Percentiles rank a stretch among this genome's conserved stretches.
These are phyloP conservation scores for Fragum whitleyi DNA, from an alignment of 2,888 invertebrate genomes.

Conservation along the genomic window DNA sequence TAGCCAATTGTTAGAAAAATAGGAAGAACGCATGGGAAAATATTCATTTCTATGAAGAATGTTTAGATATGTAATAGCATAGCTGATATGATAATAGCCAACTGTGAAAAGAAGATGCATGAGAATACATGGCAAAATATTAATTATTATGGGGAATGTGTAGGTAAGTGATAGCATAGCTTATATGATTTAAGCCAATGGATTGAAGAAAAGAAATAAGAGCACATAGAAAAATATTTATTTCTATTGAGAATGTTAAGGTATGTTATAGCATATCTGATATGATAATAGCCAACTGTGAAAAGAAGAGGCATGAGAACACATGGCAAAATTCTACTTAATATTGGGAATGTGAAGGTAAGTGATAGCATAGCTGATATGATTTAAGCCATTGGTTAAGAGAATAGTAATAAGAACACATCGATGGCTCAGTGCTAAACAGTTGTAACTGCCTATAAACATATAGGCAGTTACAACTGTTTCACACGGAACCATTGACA, in stretches of 20 bases:
- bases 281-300: slow-evolving; percentile 36
- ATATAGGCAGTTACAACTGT: too few relatives aligned
- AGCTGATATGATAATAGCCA: too few relatives aligned
- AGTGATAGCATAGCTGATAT: neutral
- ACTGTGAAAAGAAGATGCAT: slow-evolving; percentile 55
- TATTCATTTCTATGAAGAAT: slow-evolving; percentile 71
- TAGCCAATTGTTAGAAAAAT: slow-evolving; percentile 63
- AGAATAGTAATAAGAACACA: slow-evolving; percentile 21
- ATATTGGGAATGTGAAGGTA: slow-evolving; percentile 71
- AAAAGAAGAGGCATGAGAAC: slow-evolving; percentile 48
- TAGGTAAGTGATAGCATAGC: slow-evolving; percentile 64
- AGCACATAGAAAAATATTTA: too few relatives aligned
- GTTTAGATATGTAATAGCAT: slow-evolving; percentile 60
- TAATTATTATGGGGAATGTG: slow-evolving; percentile 72
- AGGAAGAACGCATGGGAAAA: slow-evolving; percentile 34
- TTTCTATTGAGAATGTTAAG: too few relatives aligned
- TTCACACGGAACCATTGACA: too few relatives aligned
- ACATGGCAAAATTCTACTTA: slow-evolving; percentile 64
- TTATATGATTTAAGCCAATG: slow-evolving; percentile 67
- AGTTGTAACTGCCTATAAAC: too few relatives aligned
- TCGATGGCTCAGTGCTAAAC: too few relatives aligned
- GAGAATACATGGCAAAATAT: slow-evolving; percentile 44
- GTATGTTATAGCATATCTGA: too few relatives aligned
- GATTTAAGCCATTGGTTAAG: too few relatives aligned
- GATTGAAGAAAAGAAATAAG: slow-evolving; percentile 53